Conservation (phyloP, 1,140 invertebrate species). For the Tetragnatha versicolor region DNA sequence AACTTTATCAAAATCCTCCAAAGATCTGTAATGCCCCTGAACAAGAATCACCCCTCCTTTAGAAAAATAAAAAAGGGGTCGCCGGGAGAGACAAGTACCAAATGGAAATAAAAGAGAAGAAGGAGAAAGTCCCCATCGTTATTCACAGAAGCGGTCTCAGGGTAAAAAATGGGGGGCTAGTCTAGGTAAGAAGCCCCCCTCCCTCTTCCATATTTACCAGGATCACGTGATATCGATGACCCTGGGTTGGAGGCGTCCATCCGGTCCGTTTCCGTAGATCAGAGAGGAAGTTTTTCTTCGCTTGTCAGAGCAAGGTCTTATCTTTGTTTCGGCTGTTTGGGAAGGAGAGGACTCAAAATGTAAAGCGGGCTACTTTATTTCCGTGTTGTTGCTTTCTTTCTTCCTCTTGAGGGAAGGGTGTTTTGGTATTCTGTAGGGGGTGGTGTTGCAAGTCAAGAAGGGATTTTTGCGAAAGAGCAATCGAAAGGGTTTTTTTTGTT, state of each 20-base stretch:
- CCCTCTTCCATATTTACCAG: slow-evolving; percentile 33
- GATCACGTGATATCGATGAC: slow-evolving; percentile 40
- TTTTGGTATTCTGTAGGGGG: too few relatives aligned
- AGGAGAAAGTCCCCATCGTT: slow-evolving; percentile 9
- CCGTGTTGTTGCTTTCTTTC: background rate
- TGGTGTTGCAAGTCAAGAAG: too few relatives aligned
- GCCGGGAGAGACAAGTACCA: slow-evolving; percentile 13
- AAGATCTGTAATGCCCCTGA: background rate
- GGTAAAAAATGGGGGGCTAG: slow-evolving; percentile 5
- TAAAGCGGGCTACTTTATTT: background rate
- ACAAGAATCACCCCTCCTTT: background rate
- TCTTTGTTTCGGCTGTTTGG: slow-evolving; percentile 5
- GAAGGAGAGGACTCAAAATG: background rate
- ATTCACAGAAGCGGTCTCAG: slow-evolving; percentile 13
- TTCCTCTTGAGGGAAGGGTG: background rate
- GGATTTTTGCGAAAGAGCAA: too few relatives aligned
- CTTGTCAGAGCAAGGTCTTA: slow-evolving; percentile 23
- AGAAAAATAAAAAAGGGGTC: background rate
- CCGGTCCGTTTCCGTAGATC: slow-evolving; percentile 16
- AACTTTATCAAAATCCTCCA: too few relatives aligned
- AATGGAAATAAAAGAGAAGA: slow-evolving; percentile 28
- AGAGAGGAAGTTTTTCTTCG: slow-evolving; percentile 20
- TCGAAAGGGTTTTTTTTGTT: too few relatives aligned
- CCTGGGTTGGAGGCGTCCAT: slow-evolving; percentile 21
- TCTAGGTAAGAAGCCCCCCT: background rate